Evolutionary conservation across 2,113 vertebrate genomes (phyloP), one percentile per base, ranked within the genome.

Genomic region (Thermophis baileyi): DNA sequence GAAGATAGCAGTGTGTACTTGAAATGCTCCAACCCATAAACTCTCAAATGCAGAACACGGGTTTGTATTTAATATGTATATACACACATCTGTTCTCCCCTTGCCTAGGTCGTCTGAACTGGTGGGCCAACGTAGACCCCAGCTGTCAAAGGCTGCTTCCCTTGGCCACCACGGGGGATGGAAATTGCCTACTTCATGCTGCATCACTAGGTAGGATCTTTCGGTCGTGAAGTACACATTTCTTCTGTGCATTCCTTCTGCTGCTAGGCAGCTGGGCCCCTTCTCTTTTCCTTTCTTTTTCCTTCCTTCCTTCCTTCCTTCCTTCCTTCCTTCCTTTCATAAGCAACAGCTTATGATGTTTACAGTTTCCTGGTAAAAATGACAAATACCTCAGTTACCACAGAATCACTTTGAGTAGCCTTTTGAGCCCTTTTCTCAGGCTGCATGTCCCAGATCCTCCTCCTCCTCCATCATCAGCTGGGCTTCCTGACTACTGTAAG

Each of bases 161-260:
- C 3, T 95, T 99, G 96, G 99, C 99, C 24, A 99, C 99, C 1
- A 99, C 99, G 0, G 99, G 99, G 0, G 99, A 99, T 0, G 99
- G 99, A 88, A 99, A 99, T 91, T 99, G 99, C 95, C 97, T 99
- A 88, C 97, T 99, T 40, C 99, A 99, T 0, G 99, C 99, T 0
- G 99, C 99, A 18, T 99, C 99, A 47, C 98, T 99, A 25, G 99
- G 99, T 99, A 96, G 97, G 98, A 60, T 24, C 10, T 53, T 50
- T 24, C 6, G 0, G 47, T 22, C 1, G 1, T 14, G 47, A 55
- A 57, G 5, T 12, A 24, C 87, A n/a, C 9, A 22, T 24, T 55
- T 24, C 6, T 44, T 55, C 20, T 40, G 51, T 25, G 51, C 6
- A 10, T 54, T 10, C 88, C 30, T 57, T 40, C 35, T 40, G 50